Base-by-base conservation (phyloP, 2,113 vertebrate species). In the Promerops cafer region DNA sequence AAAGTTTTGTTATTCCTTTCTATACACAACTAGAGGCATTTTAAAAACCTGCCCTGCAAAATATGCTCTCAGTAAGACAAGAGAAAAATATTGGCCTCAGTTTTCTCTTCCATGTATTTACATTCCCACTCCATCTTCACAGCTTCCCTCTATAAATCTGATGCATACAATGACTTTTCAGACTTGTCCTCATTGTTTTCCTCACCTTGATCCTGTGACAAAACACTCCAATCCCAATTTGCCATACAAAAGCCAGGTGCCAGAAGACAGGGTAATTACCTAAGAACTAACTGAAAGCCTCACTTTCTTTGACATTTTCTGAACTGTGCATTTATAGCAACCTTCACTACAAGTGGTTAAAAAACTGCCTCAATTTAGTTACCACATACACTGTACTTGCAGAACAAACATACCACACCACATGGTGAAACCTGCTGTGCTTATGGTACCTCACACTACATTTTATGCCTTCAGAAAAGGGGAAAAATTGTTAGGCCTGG, bases 321-420 rank as follows among this genome's bases (percentile, higher is more conserved):
- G 31, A 82, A 33, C 24, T 40, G 10, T 24, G 42, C 39, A 90
- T 53, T 80, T 66, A 35, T 12, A 70, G 44, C 7, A 75, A 70
- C 52, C 21, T 64, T 65, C 44, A 50, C 35, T 65, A 33, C 16
- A 74, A 56, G 2, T 47, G 16, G 20, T 17, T 30, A 27, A 63
- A 88, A 90, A 57, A 35, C 9, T 47, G 21, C 35, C 69, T 78
- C 40, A 66, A 24, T 52, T 56, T 54, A 50, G 10, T 37, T 75
- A 66, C 12, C 24, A 57, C 37, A n/a, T 16, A 39, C 22, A 77
- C 6, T 1, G 1, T 6, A 33, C 31, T 24, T n/a, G 49, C 0
- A 71, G 44, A 70, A 75, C n/a, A 81, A 80, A 71, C 19, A 66
- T 1, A 57, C 9, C 26, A 56, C 7, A 54, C 2, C 18, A 42